Base-by-base conservation (phyloP, 2,888 invertebrate genomes). In the Ypsolopha scabrella region DNA sequence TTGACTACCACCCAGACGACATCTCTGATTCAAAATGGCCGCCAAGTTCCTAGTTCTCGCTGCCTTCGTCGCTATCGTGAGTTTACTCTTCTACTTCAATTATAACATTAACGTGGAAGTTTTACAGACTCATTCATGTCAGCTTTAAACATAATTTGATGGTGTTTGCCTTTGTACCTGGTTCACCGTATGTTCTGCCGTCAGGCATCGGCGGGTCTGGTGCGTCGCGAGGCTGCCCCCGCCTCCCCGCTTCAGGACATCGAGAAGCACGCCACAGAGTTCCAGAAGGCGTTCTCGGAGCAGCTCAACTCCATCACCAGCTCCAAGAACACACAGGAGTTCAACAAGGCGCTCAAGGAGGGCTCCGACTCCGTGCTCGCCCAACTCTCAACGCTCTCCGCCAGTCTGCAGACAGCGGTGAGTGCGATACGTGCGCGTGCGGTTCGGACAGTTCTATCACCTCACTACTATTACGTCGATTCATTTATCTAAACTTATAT, bases 61-160 rank as follows among this genome's bases (percentile, higher is more conserved):
- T 60, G 76, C 75, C 62, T 75, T 73, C 68, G 52, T 81, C 63
- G 81, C 79, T 44, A 58, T 81, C 64, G 83, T 83, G 61, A 80
- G 82, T 78, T 33, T 41, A 10, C 49, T n/a, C 10, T 3, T n/a
- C 34, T 11, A 11, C 47, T 45, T 33, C 7, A 34, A 45, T 10
- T 24, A 24, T 24, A 24, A 24, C 4, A 24, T 24, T 24, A n/a
- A 24, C 24, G 24, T 24, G 24, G 24, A 24, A 3, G 24, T 24
- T 24, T 24, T 24, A 24, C 24, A 2, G 24, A 3, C 24, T 8
- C 9, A 2, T 10, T 38, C 9, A 7, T 14, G 9, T 8, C 14
- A n/a, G 8, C 11, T 3, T 8, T 13, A 2, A 43, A 14, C n/a
- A 10, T 3, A 2, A 43, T 43, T 43, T n/a, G 13, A 8, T 8